phyloP scores from a whole-genome alignment of 1,140 invertebrate genomes.

The Chrysopa pallens region DNA sequence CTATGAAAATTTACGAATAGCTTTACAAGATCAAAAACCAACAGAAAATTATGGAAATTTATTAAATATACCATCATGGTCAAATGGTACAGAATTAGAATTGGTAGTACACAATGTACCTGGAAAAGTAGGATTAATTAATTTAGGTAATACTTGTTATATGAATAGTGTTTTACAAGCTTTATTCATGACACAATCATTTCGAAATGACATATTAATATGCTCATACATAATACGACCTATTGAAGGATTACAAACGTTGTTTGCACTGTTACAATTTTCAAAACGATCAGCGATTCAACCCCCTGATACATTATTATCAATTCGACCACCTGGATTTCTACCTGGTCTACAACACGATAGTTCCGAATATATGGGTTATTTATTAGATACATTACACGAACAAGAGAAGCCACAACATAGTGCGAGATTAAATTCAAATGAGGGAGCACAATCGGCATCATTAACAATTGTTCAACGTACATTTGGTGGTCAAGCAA shows the following conservation, averaged over 20 bases:
- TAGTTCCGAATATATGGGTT: conserved; percentile 73
- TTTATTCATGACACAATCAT: conserved; percentile 61
- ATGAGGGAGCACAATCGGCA: conserved; percentile 13
- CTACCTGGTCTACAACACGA: conserved; percentile 62
- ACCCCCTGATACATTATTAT: conserved; percentile 46
- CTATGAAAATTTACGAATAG: conserved; percentile 18
- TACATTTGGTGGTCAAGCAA: conserved; percentile 53
- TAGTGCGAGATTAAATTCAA: neutral
- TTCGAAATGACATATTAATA: conserved; percentile 34
- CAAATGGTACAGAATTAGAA: conserved; percentile 3
- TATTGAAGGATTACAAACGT: conserved; percentile 45
- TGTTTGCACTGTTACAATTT: conserved; percentile 56
- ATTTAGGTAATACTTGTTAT: conserved; percentile 76
- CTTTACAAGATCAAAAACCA: conserved; percentile 8
- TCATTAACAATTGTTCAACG: conserved; percentile 38
- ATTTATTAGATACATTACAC: conserved; percentile 48
- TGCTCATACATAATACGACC: conserved; percentile 25
- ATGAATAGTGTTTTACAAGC: conserved; percentile 75
- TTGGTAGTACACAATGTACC: conserved; percentile 11
- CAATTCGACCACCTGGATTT: conserved; percentile 57
- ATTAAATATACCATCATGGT: conserved; percentile 13
- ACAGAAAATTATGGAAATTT: conserved; percentile 8
- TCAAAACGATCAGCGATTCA: conserved; percentile 42
- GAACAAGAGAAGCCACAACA: conserved; percentile 36
- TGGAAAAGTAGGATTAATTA: conserved; percentile 55